phyloP scores from a whole-genome alignment of 1,140 invertebrate genomes.

The Drosophila sproati region DNA sequence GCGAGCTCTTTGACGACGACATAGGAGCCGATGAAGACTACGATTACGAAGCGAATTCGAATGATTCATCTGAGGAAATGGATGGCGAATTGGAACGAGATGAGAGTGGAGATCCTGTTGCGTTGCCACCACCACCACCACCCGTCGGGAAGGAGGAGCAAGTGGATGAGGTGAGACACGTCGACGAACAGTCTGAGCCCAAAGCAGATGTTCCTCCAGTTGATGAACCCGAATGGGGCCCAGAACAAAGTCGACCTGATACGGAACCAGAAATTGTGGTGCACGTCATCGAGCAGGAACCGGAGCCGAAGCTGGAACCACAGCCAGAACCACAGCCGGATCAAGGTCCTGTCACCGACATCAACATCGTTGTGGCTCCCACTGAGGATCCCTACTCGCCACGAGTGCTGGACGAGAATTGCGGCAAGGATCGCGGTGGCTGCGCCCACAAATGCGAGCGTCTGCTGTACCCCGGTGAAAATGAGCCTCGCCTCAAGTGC shows the following conservation, averaged over 20 bases:
- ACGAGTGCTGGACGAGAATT: slow-evolving; percentile 62
- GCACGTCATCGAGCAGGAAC: not conserved
- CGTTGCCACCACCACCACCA: slow-evolving; percentile 51
- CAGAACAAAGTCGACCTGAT: too few relatives aligned
- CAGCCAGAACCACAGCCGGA: not conserved
- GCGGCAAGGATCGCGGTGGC: slow-evolving; percentile 70
- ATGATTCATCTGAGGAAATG: slow-evolving; percentile 21
- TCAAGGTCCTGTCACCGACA: slow-evolving; percentile 24
- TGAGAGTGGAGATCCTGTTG: slow-evolving; percentile 3
- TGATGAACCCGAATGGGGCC: not conserved
- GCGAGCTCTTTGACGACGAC: slow-evolving; percentile 47
- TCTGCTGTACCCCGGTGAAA: slow-evolving; percentile 71
- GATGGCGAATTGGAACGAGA: slow-evolving; percentile 25
- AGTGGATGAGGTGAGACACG: not conserved
- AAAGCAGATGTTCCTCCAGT: not conserved
- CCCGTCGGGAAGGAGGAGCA: slow-evolving; percentile 10
- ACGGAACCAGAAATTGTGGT: slow-evolving; percentile 21
- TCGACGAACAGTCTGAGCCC: not conserved
- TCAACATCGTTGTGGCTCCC: slow-evolving; percentile 45
- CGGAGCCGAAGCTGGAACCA: not conserved
- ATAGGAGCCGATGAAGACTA: slow-evolving; percentile 34
- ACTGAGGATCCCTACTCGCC: slow-evolving; percentile 71
- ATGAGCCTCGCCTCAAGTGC: slow-evolving; percentile 70
- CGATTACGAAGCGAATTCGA: slow-evolving; percentile 55
- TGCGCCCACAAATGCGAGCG: slow-evolving; percentile 82